Base-by-base conservation (phyloP, 2,113 vertebrate genomes). In the Cacatua alba region DNA sequence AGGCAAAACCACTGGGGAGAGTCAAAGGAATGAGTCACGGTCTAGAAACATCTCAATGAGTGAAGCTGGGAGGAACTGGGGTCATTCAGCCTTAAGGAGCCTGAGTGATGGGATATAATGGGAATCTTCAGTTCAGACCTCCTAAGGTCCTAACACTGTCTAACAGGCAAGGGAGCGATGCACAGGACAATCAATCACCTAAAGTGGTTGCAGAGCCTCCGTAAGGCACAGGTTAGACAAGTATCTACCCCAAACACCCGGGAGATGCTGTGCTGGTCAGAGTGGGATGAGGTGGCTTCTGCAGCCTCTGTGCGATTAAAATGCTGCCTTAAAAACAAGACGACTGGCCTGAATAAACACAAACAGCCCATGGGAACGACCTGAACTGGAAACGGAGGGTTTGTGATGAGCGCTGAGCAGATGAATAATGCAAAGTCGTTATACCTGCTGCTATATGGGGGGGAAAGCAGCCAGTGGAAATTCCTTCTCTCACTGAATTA, bases 381-480 rank as follows among this genome's bases (percentile, higher is more conserved):
- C 3, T 35, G 49, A 10, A 5, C 70, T 26, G 74, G 52, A 46
- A 51, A 20, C 2, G 1, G 43, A 52, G 7, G 29, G 3, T 11
- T 52, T 16, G 60, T 7, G 18, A 11, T 9, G 3, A 48, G 86
- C 9, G 1, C 12, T 0, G 71, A 69, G 69, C 35, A 5, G 46
- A 24, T 1, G 17, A 28, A 1, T 1, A 41, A 5, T 2, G 15
- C 33, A 1, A 2, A 29, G 44, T 0, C 23, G 39, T 26, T 11
- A 15, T 24, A 59, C 21, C 57, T 59, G 39, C 60, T 52, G 5
- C 39, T 11, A 2, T 20, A 9, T 17, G 81, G 29, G 57, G 44
- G 57, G 31, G 20, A n/a, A 67, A 60, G 28, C 19, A 11, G 7
- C 43, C 62, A 2, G 0, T 8, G 23, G 85, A 9, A 75, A 82